A percentile compares a stretch with the other conserved stretches of the same genome.
Evolutionary conservation across 2,113 vertebrate genomes (phyloP).

Genomic region (Mus musculus): GRCm39 chr16:23367001-23367500

Average conservation of each 20-base stretch:
- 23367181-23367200: fast-evolving
- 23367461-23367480: background rate
- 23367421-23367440: background rate
- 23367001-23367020: too few relatives aligned
- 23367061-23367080: too few relatives aligned
- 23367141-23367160: too few relatives aligned
- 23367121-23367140: too few relatives aligned
- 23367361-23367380: background rate
- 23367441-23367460: background rate
- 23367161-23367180: too few relatives aligned
- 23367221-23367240: background rate
- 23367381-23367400: background rate
- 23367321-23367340: background rate
- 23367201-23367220: background rate
- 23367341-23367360: background rate
- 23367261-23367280: background rate
- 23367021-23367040: too few relatives aligned
- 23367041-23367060: too few relatives aligned
- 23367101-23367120: too few relatives aligned
- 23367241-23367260: background rate
- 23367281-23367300: background rate
- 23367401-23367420: background rate
- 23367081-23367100: too few relatives aligned
- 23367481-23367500: background rate
- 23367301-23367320: background rate